phyloP scores from a whole-genome alignment of 2,113 vertebrate genomes.

The Equus quagga region DNA sequence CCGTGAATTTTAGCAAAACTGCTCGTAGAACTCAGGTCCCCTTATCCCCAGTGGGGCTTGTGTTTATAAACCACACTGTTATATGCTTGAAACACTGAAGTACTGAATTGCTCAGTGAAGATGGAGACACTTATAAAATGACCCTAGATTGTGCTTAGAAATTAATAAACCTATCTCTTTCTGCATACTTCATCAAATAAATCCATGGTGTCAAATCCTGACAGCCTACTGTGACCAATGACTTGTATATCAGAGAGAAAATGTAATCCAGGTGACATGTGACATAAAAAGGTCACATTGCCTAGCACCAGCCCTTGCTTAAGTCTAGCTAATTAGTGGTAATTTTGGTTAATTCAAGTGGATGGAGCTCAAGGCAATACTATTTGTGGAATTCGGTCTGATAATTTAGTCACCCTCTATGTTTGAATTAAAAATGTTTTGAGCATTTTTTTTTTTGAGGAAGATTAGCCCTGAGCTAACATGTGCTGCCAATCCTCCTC shows the following conservation, averaged over 20 bases:
- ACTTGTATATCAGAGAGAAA: conserved; percentile 54
- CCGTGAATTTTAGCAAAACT: neutral
- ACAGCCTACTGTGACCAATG: neutral
- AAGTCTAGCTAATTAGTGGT: conserved; percentile 87
- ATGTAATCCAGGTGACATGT: conserved; percentile 85
- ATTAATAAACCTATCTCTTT: neutral
- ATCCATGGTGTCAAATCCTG: conserved; percentile 52
- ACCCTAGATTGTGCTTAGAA: neutral
- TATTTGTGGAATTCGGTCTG: conserved; percentile 79
- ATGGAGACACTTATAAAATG: neutral
- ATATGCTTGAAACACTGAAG: neutral
- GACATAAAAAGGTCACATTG: conserved; percentile 88
- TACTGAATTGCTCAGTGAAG: neutral
- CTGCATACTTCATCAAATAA: conserved; percentile 48
- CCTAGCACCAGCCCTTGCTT: conserved; percentile 83
- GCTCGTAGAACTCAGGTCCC: neutral
- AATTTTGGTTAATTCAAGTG: conserved; percentile 83
- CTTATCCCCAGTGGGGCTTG: neutral
- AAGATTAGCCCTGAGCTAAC: too few species aligned
- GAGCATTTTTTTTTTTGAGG: neutral
- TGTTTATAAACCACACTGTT: neutral
- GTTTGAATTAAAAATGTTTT: conserved; percentile 24
- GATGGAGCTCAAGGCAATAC: conserved; percentile 84
- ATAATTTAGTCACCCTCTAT: neutral
- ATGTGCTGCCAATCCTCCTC: too few species aligned